These are phyloP conservation scores for Perodicticus potto DNA, from an alignment of 2,797 vertebrate species.

Conservation along the genomic window DNA sequence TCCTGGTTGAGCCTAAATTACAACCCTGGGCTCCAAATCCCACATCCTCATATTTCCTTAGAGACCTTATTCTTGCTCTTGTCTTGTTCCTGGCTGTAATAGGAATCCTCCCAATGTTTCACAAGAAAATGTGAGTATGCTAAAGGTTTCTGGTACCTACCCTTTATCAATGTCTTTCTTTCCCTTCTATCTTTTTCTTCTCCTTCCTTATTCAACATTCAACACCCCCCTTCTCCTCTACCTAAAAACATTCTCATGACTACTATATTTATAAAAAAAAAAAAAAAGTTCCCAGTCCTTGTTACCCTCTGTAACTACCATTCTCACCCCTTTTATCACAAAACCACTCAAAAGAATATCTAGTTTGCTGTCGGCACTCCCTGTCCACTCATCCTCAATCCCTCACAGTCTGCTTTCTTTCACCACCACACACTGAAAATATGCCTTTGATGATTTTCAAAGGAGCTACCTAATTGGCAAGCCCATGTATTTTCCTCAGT, in stretches of 20 bases:
- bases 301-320: neutral
- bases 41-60: neutral
- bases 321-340: constrained; percentile 28
- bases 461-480: constrained; percentile 7
- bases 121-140: neutral
- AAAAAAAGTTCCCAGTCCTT: neutral
- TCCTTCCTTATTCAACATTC: neutral
- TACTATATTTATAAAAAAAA: neutral
- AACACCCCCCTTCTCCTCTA: neutral
- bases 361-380: constrained; percentile 22
- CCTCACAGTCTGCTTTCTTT: constrained; percentile 28
- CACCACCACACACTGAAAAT: constrained; percentile 56
- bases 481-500: neutral
- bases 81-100: neutral
- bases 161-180: neutral
- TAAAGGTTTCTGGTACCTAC: constrained; percentile 14
- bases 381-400: neutral
- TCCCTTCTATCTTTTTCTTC: neutral
- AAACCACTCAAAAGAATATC: constrained; percentile 49
- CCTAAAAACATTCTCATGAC: neutral
- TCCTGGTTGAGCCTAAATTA: neutral
- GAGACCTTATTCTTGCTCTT: neutral
- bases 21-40: neutral
- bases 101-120: constrained; percentile 5
- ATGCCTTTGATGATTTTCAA: constrained; percentile 60